Base-by-base conservation (phyloP, 2,113 vertebrate species). In the Nestor notabilis region DNA sequence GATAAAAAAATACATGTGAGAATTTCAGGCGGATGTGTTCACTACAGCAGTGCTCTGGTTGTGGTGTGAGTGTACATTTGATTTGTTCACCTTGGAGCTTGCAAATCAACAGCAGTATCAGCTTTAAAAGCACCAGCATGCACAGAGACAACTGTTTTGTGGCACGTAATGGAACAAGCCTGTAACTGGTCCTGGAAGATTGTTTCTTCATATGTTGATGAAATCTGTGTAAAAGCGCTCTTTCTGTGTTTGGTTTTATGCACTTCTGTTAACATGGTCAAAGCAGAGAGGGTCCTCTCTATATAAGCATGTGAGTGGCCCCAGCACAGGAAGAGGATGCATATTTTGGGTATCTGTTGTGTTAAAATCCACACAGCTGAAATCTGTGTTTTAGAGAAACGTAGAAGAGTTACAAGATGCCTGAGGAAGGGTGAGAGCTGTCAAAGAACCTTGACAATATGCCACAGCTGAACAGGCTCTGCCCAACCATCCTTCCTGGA, bases 51-150 rank as follows among this genome's bases (percentile, higher is more conserved):
- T 50, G 60, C 70, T 77, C 82, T 44, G 70, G 17, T 87, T 81
- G 69, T 81, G 68, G 28, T 55, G 64, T 85, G 56, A 79, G 31
- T 44, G 25, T 63, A 31, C 3, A 0, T 77, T 70, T 69, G 37
- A 58, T 82, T 87, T 92, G 53, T 80, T 90, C 44, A 52, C 50
- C 20, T 77, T 84, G 69, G 72, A n/a, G n/a, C n/a, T n/a, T n/a
- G n/a, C n/a, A n/a, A 94, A 72, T 31, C 65, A 90, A 66, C 65
- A 92, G 46, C 81, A 75, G 49, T 12, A 17, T 55, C 83, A 60
- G 75, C 91, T 91, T 96, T 60, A 82, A 90, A 95, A 96, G 58
- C 37, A 70, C 18, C 47, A 56, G 74, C 91, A 94, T 93, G 89
- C 60, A 82, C 27, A 66, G 55, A 93, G 46, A 56, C 33, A 84